A percentile compares a stretch with the other conserved stretches of the same genome.
phyloP scores from a whole-genome alignment of 1,140 invertebrate genomes.

The Pseudomyrmex pallidus region DNA sequence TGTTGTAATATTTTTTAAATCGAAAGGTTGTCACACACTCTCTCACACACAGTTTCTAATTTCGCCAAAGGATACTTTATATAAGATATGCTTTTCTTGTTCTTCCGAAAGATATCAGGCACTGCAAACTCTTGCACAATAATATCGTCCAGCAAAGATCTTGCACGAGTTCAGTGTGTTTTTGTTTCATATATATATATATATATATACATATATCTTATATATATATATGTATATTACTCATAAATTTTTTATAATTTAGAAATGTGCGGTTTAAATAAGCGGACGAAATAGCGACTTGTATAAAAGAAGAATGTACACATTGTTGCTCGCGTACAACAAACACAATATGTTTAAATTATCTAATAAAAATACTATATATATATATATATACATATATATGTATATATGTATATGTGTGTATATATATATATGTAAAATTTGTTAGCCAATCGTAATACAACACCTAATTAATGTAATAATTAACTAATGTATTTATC shows the following conservation, averaged over 20 bases:
- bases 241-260: not conserved
- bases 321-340: conserved; percentile 36
- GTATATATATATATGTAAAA: conserved; percentile 52
- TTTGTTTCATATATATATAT: too few species aligned
- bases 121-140: not conserved
- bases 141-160: conserved; percentile 20
- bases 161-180: not conserved
- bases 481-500: conserved; percentile 73
- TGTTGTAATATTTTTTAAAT: too few species aligned
- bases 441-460: conserved; percentile 68
- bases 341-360: conserved; percentile 68
- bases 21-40: too few species aligned
- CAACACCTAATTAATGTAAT: conserved; percentile 69
- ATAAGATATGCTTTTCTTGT: not conserved
- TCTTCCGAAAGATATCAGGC: not conserved
- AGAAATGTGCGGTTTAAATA: not conserved
- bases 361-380: conserved; percentile 57
- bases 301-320: conserved; percentile 56
- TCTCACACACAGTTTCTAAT: conserved; percentile 2
- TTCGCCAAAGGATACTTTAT: conserved; percentile 1
- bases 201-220: too few species aligned
- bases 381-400: conserved; percentile 46
- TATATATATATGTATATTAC: too few species aligned
- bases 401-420: conserved; percentile 60
- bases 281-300: conserved; percentile 18